Conservation (phyloP, 2,797 vertebrate species). For the Toxotes lorentzi region DNA sequence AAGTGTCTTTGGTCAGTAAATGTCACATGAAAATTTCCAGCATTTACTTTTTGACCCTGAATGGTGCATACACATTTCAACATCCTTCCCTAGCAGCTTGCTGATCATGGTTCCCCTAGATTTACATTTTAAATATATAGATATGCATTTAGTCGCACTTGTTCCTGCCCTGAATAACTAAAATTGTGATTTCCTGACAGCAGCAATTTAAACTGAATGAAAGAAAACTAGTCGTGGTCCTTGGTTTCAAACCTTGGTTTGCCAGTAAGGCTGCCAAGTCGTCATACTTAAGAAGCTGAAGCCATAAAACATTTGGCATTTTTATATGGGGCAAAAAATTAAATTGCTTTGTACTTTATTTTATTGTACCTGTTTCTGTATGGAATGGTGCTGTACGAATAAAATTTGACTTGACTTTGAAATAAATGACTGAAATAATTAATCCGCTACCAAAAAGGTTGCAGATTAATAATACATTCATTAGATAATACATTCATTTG, state of each 20-base stretch:
- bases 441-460: not conserved
- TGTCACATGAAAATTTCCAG: constrained; percentile 8
- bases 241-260: no score
- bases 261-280: no score
- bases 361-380: no score
- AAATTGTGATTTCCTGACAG: not conserved
- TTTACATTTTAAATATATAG: constrained; percentile 12
- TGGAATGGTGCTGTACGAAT: no score
- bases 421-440: not conserved
- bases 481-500: constrained; percentile 3
- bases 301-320: no score
- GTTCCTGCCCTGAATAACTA: not conserved
- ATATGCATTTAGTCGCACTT: not conserved
- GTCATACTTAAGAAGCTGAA: no score
- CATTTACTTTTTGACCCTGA: constrained; percentile 25
- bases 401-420: not conserved
- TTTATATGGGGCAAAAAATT: no score
- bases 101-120: not conserved
- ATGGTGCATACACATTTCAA: constrained; percentile 1
- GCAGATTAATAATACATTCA: not conserved
- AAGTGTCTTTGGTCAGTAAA: constrained; percentile 47
- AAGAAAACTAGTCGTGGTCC: no score
- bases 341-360: no score
- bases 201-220: not conserved
- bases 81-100: not conserved